Percentiles rank a stretch among this genome's conserved stretches.
Evolutionary conservation across 2,888 invertebrate species (phyloP).

Genomic region (Smittia sp.): DNA sequence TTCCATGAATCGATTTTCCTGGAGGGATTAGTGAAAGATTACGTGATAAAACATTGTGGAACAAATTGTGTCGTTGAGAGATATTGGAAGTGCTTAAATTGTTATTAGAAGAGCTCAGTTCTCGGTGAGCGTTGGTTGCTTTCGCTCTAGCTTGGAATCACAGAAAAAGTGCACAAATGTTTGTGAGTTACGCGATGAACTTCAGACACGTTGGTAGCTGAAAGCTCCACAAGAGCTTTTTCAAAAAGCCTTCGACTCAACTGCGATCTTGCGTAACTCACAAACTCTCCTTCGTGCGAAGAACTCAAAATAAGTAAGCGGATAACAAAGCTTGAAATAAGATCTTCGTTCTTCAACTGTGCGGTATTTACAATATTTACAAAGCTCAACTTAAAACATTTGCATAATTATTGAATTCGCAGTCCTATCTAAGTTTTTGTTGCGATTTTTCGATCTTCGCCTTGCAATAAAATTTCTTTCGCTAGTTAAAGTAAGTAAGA

Average conservation of each 20-base stretch:
- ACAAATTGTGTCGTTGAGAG: not conserved
- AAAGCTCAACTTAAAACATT: not conserved
- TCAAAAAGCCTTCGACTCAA: no score
- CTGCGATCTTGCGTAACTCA: no score
- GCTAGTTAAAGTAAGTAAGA: not conserved
- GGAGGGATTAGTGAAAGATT: not conserved
- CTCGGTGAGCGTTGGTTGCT: no score
- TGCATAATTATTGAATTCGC: not conserved
- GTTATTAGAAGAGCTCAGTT: not conserved
- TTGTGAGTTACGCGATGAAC: not conserved
- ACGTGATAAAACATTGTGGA: not conserved
- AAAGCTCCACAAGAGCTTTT: no score
- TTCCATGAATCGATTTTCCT: conserved; percentile 38
- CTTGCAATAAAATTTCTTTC: no score
- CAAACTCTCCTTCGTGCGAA: no score
- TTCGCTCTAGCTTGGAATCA: no score
- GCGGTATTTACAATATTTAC: conserved; percentile 1
- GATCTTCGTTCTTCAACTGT: not conserved
- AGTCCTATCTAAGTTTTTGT: not conserved
- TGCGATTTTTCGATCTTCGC: not conserved
- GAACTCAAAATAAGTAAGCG: not conserved
- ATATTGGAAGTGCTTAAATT: not conserved
- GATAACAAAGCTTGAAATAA: not conserved
- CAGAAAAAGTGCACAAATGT: not conserved
- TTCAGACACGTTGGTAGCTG: no score